Evolutionary conservation across 1,140 invertebrate species (phyloP), one percentile per base, ranked within the genome.

Genomic region (Lepidurus apus): DNA sequence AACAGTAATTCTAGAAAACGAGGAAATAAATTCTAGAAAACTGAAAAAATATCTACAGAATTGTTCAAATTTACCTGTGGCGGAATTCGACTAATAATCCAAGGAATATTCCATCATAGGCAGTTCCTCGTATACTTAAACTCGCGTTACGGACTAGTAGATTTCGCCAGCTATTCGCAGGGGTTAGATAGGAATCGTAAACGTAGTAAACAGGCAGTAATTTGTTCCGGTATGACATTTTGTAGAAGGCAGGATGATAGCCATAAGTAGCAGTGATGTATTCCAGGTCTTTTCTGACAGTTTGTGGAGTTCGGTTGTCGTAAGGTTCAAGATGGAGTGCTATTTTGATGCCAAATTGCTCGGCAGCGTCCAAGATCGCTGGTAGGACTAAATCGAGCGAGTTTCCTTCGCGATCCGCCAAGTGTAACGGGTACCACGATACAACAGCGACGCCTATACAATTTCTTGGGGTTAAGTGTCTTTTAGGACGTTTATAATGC

Each of bases 281-380:
- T 34, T 83, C 81, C 1, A 87, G 80, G 79, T 85, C 83, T 73
- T 82, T 76, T 65, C 81, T 82, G 42, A 87, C 74, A 24, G 81
- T 84, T n/a, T 81, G 77, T 9, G 82, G 81, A 76, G 82, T 83
- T 77, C 87, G 82, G 43, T 82, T 81, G 80, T 85, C 84, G 82
- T 85, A 88, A 43, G 87, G 87, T 81, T 88, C 87, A 73, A 88
- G 83, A 80, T 88, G 87, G 80, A 88, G 84, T 76, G 83, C 80
- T 77, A 87, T 83, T 83, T 88, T 88, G 13, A 88, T 73, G 24
- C 82, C 80, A 80, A 83, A 84, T 78, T 84, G 82, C n/a, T 83
- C 74, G 47, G 86, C 85, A 17, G 78, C 78, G 81, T 87, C 83
- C 34, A 87, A 75, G 26, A 87, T 76, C 0, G 79, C 78, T 24